phyloP scores from a whole-genome alignment of 2,888 invertebrate genomes.

The Apodemia zela region DNA sequence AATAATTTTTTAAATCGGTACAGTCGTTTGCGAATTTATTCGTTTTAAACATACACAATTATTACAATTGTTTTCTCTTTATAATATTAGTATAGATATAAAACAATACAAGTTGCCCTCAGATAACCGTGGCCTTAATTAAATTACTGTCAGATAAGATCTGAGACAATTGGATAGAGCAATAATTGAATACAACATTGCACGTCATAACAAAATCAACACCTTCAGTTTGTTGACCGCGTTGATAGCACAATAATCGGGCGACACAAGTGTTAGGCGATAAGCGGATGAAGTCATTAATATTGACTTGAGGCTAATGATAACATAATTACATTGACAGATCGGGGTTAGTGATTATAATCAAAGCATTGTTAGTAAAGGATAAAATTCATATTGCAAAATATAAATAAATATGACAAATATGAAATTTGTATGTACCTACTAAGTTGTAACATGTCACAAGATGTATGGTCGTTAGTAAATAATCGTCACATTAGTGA shows the following conservation, averaged over 20 bases:
- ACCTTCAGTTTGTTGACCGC: slow-evolving; percentile 23
- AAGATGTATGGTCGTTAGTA: no score
- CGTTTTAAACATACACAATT: no score
- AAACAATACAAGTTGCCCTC: no score
- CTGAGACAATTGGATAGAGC: slow-evolving; percentile 14
- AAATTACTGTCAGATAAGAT: slow-evolving; percentile 22
- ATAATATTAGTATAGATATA: no score
- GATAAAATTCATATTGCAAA: neutral
- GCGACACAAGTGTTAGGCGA: neutral
- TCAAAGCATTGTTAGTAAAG: neutral
- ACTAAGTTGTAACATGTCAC: no score
- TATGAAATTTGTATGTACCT: no score
- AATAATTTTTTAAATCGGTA: no score
- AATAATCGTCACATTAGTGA: no score
- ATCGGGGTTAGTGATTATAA: neutral
- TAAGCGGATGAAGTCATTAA: slow-evolving; percentile 1
- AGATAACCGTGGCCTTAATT: slow-evolving; percentile 23
- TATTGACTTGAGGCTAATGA: neutral
- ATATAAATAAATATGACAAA: no score
- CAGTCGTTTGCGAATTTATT: no score
- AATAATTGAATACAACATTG: slow-evolving; percentile 19
- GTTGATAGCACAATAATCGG: slow-evolving; percentile 19
- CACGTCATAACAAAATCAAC: slow-evolving; percentile 22
- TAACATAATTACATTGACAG: neutral
- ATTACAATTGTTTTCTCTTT: no score